These are phyloP conservation scores for Adelphocoris suturalis DNA, from an alignment of 2,888 invertebrate genomes.

Conservation along the genomic window DNA sequence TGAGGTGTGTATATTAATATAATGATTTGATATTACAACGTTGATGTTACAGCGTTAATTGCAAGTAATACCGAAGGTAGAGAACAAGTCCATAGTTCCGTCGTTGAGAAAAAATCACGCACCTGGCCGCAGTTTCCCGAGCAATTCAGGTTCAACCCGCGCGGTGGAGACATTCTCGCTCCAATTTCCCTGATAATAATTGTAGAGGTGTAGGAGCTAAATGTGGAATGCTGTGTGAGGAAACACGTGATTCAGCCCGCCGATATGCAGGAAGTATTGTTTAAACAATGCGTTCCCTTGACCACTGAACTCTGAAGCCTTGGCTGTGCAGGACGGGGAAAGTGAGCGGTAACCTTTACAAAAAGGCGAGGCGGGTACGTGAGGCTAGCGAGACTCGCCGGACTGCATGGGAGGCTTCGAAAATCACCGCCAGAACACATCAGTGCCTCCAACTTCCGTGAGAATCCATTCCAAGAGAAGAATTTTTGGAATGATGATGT, in stretches of 20 bases:
- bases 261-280: slow-evolving; percentile 57
- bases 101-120: too few species aligned
- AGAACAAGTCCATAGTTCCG: too few species aligned
- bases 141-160: not conserved
- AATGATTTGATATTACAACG: too few species aligned
- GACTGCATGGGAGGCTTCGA: not conserved
- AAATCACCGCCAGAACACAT: too few species aligned
- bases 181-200: slow-evolving; percentile 4
- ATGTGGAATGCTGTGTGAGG: slow-evolving; percentile 34
- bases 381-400: not conserved
- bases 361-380: slow-evolving; percentile 25
- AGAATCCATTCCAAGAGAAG: too few species aligned
- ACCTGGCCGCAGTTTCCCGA: not conserved
- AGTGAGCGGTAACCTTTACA: slow-evolving; percentile 37
- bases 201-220: not conserved
- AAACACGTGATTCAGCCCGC: slow-evolving; percentile 55
- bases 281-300: slow-evolving; percentile 54
- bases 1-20: too few species aligned
- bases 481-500: too few species aligned
- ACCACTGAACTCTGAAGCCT: slow-evolving; percentile 55
- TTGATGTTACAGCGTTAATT: too few species aligned
- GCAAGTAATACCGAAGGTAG: too few species aligned
- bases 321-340: slow-evolving; percentile 14
- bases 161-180: not conserved
- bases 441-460: too few species aligned